A percentile compares a stretch with the other conserved stretches of the same genome.
Evolutionary conservation across 2,113 vertebrate genomes (phyloP).

Genomic region (Chamaetylas fuelleborni): DNA sequence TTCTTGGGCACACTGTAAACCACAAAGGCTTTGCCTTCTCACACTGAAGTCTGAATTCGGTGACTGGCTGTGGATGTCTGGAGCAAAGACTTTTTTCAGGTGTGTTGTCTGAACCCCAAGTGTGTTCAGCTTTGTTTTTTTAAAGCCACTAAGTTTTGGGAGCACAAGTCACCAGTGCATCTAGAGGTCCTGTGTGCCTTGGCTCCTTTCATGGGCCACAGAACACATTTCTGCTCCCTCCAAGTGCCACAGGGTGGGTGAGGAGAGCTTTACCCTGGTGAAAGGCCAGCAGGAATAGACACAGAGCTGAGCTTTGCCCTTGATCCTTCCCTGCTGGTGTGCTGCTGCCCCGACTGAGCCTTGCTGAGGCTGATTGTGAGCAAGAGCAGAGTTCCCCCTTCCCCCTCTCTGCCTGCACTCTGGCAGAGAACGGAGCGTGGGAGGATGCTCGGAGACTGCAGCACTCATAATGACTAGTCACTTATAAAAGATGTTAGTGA

Average conservation of each 20-base stretch:
- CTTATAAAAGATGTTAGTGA: not conserved
- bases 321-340: not conserved
- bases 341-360: not conserved
- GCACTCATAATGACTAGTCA: not conserved
- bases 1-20: not conserved
- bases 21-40: not conserved
- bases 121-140: not conserved
- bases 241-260: accelerated
- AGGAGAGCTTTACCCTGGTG: not conserved
- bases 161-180: not conserved
- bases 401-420: not conserved
- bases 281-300: accelerated
- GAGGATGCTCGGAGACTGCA: slow-evolving; percentile 30
- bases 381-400: slow-evolving; percentile 25
- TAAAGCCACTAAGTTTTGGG: not conserved
- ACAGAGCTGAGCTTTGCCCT: not conserved
- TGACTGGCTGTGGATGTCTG: not conserved
- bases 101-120: not conserved
- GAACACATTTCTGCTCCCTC: not conserved
- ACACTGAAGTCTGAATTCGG: not conserved
- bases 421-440: not conserved
- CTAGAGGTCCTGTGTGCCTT: not conserved
- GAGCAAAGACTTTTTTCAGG: not conserved
- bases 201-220: not conserved
- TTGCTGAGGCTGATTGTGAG: not conserved